These are phyloP conservation scores for Percina caprodes DNA, from an alignment of 2,113 vertebrate genomes.

Conservation along the genomic window DNA sequence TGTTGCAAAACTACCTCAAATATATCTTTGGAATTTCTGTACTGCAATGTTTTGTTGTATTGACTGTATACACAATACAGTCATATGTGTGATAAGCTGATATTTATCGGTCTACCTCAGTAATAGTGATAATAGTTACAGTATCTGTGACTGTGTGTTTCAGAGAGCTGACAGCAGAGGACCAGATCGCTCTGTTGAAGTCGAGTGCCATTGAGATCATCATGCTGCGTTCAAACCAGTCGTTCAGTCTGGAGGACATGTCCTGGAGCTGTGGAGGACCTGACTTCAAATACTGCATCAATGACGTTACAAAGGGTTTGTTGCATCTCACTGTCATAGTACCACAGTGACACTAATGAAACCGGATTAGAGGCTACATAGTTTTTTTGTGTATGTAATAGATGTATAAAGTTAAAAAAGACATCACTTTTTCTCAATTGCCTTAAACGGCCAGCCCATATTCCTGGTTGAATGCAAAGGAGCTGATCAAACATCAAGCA, in stretches of 20 bases:
- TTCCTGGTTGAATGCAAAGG: no score
- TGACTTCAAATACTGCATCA: conserved; percentile 93
- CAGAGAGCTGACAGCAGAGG: conserved; percentile 92
- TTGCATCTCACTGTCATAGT: background rate
- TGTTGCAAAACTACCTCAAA: no score
- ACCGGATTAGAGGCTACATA: background rate
- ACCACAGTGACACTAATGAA: background rate
- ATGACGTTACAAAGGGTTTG: conserved; percentile 92
- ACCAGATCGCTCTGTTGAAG: conserved; percentile 97
- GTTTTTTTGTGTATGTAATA: no score
- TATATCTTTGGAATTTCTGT: no score
- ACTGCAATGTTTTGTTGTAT: no score
- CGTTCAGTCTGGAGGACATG: conserved; percentile 96
- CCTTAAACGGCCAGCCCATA: no score
- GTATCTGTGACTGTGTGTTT: conserved; percentile 3
- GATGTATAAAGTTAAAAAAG: no score
- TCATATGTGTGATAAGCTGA: no score
- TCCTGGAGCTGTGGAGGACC: conserved; percentile 93
- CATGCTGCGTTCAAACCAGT: conserved; percentile 98
- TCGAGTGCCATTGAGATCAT: conserved; percentile 98
- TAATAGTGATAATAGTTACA: no score
- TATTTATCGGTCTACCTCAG: no score
- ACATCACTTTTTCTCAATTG: no score
- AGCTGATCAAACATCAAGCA: background rate
- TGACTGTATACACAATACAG: no score